A percentile compares a stretch with the other conserved stretches of the same genome.
phyloP scores from a whole-genome alignment of 2,113 vertebrate genomes.

The Podarcis muralis region DNA sequence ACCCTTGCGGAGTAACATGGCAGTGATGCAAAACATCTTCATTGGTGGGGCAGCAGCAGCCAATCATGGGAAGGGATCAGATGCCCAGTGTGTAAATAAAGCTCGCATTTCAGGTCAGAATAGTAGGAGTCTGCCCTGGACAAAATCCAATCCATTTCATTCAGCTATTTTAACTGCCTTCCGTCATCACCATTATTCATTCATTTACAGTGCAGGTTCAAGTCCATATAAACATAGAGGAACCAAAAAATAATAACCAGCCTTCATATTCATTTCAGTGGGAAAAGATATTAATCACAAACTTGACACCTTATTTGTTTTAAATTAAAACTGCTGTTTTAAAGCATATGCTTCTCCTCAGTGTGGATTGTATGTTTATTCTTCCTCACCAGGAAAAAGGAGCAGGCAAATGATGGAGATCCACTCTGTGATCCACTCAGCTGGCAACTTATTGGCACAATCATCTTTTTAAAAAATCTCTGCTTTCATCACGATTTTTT shows the following conservation, averaged over 20 bases:
- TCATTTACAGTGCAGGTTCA: conserved; percentile 4
- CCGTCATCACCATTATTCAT: conserved; percentile 40
- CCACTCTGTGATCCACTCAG: conserved; percentile 49
- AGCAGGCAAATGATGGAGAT: conserved; percentile 12
- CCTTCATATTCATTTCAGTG: conserved; percentile 38
- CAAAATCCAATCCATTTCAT: conserved; percentile 42
- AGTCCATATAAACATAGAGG: conserved; percentile 9
- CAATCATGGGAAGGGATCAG: background rate
- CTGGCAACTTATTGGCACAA: conserved; percentile 46
- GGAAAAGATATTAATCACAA: conserved; percentile 54
- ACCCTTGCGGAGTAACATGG: conserved; percentile 12
- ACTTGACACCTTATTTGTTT: conserved; percentile 63
- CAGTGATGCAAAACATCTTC: conserved; percentile 23
- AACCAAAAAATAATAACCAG: conserved; percentile 37
- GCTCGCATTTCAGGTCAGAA: conserved; percentile 32
- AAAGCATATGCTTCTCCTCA: conserved; percentile 61
- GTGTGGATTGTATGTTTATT: conserved; percentile 59
- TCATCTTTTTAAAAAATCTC: conserved; percentile 36
- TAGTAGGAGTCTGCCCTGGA: conserved; percentile 42
- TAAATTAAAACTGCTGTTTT: conserved; percentile 52
- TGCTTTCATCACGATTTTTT: conserved; percentile 52
- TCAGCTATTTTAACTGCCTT: conserved; percentile 44
- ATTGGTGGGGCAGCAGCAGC: conserved; percentile 26
- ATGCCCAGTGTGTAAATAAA: conserved; percentile 21
- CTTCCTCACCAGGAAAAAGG: conserved; percentile 29